phyloP scores from a whole-genome alignment of 23 tunicate genomes.

The Halocynthia roretzi region DNA sequence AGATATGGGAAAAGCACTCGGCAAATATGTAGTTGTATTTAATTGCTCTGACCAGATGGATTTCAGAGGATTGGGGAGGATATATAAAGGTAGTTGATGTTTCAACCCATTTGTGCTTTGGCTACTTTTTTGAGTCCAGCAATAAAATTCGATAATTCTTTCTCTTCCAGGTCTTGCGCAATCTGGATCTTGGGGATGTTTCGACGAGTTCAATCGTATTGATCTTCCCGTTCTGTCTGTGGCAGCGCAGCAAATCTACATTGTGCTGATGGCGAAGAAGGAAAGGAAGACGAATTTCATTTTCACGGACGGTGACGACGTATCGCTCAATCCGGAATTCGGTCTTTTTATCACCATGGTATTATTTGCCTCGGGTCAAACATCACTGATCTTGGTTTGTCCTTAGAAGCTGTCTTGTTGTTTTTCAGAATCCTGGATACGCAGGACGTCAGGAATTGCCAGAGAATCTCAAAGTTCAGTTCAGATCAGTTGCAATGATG shows the following conservation, averaged over 20 bases:
- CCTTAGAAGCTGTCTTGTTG: not conserved
- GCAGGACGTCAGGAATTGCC: conserved; percentile 99
- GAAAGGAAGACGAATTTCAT: conserved; percentile 67
- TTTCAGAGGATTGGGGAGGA: conserved; percentile 92
- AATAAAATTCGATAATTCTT: conserved; percentile 2
- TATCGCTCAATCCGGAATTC: conserved; percentile 89
- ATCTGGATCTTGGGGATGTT: conserved; percentile 99
- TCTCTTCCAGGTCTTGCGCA: conserved; percentile 74
- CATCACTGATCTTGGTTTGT: not conserved
- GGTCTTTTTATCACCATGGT: conserved; percentile 99
- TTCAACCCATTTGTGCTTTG: not conserved
- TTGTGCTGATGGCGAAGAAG: conserved; percentile 87
- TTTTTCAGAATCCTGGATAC: conserved; percentile 92
- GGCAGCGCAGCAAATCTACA: conserved; percentile 99
- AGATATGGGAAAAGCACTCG: conserved; percentile 99
- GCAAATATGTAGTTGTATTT: conserved; percentile 96
- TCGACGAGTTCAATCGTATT: conserved; percentile 98
- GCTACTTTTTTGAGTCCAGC: not conserved
- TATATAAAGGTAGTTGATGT: conserved; percentile 69
- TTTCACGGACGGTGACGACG: conserved; percentile 96
- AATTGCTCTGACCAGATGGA: conserved; percentile 99
- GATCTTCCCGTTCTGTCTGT: conserved; percentile 97
- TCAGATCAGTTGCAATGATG: conserved; percentile 99
- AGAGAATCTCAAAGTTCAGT: conserved; percentile 96
- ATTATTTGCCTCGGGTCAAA: not conserved